Percentiles rank a stretch among this genome's conserved stretches.
These are phyloP conservation scores for Protosalanx chinensis DNA, from an alignment of 2,797 vertebrate genomes.

Conservation along the genomic window DNA sequence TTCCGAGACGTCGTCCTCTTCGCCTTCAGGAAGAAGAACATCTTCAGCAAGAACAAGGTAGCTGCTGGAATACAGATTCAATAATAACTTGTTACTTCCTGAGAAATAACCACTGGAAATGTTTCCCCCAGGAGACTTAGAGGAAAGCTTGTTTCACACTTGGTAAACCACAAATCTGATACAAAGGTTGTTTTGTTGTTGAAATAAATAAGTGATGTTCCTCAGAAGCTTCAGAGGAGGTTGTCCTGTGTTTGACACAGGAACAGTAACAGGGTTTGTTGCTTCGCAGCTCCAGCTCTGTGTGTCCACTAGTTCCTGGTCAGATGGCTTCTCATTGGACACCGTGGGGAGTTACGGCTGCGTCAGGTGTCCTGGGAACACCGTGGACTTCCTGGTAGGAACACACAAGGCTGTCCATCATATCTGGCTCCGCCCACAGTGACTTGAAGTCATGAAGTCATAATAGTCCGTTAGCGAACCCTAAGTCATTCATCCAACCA, in stretches of 20 bases:
- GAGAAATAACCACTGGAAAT: too few species aligned
- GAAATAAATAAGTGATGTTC: too few species aligned
- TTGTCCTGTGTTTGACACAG: too few species aligned
- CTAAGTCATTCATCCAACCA: background rate
- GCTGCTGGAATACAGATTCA: background rate
- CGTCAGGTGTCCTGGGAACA: conserved; percentile 84
- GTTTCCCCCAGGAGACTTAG: background rate
- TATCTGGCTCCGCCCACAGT: background rate
- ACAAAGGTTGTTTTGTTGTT: too few species aligned
- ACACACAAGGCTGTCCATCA: background rate
- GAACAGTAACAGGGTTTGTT: too few species aligned
- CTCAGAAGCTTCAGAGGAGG: too few species aligned
- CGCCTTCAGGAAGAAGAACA: conserved; percentile 91
- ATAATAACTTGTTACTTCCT: too few species aligned
- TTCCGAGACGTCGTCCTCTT: conserved; percentile 88
- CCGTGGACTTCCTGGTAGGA: conserved; percentile 88
- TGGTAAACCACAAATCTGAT: too few species aligned
- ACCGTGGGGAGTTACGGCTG: conserved; percentile 96
- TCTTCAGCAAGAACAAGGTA: conserved; percentile 97
- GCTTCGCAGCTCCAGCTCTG: conserved; percentile 84
- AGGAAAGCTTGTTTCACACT: background rate
- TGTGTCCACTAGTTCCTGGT: conserved; percentile 91
- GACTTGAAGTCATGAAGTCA: background rate
- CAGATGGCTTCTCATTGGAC: conserved; percentile 90
- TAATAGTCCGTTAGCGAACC: background rate